Conservation (phyloP, 1,140 invertebrate species). For the Aphaenogaster floridana region DNA sequence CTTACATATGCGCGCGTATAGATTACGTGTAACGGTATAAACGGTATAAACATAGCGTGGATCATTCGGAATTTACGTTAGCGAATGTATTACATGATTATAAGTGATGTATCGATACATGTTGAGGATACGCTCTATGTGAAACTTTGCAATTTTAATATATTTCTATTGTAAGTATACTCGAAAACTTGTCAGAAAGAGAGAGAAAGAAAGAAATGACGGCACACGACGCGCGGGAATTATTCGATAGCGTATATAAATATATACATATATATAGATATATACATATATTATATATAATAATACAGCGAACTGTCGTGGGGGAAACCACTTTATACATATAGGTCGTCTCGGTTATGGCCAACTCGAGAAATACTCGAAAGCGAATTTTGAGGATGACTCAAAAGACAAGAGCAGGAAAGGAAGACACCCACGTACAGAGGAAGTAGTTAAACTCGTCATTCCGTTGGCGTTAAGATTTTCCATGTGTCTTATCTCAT, state of each 20-base stretch:
- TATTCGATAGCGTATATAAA: constrained; percentile 67
- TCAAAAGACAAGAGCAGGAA: constrained; percentile 1
- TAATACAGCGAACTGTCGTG: constrained; percentile 52
- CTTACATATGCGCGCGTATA: constrained; percentile 8
- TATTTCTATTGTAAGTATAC: constrained; percentile 82
- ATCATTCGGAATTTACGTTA: constrained; percentile 72
- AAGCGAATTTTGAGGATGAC: constrained; percentile 4
- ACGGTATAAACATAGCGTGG: constrained; percentile 31
- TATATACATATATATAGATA: constrained; percentile 57
- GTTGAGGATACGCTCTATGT: constrained; percentile 63
- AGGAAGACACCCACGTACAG: not conserved
- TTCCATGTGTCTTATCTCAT: constrained; percentile 62
- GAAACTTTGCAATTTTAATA: constrained; percentile 84
- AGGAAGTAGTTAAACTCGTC: constrained; percentile 13
- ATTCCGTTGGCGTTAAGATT: constrained; percentile 46
- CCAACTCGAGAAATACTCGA: constrained; percentile 20
- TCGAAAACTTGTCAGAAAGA: constrained; percentile 30
- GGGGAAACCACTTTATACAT: constrained; percentile 42
- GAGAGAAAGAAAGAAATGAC: not conserved
- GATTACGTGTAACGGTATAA: constrained; percentile 27
- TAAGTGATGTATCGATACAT: constrained; percentile 70
- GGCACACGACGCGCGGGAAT: constrained; percentile 42
- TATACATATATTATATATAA: constrained; percentile 63
- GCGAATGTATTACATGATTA: constrained; percentile 66
- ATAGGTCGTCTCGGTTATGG: constrained; percentile 21